Evolutionary conservation across 2,797 vertebrate species (phyloP), one percentile per base, ranked within the genome.

Genomic region (Galago senegalensis): DNA sequence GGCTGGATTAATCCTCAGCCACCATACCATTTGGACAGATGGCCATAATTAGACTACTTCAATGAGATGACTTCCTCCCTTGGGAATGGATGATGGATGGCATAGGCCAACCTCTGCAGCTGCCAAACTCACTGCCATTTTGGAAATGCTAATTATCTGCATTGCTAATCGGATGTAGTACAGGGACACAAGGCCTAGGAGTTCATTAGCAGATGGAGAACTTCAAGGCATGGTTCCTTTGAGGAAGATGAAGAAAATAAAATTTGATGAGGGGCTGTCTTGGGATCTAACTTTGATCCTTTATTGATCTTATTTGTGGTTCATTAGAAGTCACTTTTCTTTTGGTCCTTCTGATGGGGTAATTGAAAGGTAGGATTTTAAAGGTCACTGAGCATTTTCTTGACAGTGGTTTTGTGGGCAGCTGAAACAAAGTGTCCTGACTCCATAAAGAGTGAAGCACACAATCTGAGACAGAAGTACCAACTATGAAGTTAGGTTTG

Each of bases 301-400:
- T 98, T 98, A 98, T 98, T 98, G 95, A 98, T 98, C 76, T 98
- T 96, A 97, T 97, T 96, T 43, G 75, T 82, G 91, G 88, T 92
- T 98, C 94, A 97, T 97, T 98, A 98, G 97, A 98, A 98, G 94
- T 98, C 92, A 97, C 95, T 97, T 98, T 98, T 98, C 97, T 97
- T 98, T 97, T 98, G 4, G 79, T 98, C 95, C 97, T 97, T 98
- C 90, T 97, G 85, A 91, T 82, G 70, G 87, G 95, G 89, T 97
- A 98, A 98, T 97, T 97, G 97, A 98, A 98, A 97, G 82, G 95
- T 93, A 97, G 79, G 31, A 86, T 96, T 97, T 83, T 97, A 96
- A 96, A 98, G 94, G 93, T 97, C 58, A 81, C 20, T 97, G 95
- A 97, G 63, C 93, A 97, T 89, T 98, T 97, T 98, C 80, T 75